Percentiles rank a stretch among this genome's conserved stretches.
phyloP scores from a whole-genome alignment of 2,888 invertebrate genomes.

The Xestia c-nigrum region DNA sequence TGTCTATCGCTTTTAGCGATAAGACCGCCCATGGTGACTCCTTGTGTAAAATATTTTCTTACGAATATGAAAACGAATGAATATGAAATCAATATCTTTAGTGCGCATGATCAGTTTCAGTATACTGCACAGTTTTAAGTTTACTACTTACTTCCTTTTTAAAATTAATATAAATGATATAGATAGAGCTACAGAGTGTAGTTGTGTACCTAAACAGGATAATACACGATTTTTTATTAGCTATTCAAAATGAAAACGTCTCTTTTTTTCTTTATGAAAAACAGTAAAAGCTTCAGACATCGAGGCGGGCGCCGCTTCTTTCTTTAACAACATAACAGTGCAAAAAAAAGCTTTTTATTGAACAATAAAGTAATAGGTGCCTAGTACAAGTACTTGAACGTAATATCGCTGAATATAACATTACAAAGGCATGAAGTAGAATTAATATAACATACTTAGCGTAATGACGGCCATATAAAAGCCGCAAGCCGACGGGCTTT shows the following conservation, averaged over 20 bases:
- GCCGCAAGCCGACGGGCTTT: conserved; percentile 37
- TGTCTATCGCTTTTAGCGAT: too few relatives aligned
- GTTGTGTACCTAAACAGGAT: too few relatives aligned
- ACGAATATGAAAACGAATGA: too few relatives aligned
- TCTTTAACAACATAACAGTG: neutral
- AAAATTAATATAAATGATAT: too few relatives aligned
- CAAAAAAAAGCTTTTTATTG: conserved; percentile 13
- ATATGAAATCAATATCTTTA: neutral
- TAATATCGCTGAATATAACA: conserved; percentile 33
- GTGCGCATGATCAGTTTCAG: neutral
- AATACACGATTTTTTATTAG: neutral
- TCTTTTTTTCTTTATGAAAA: neutral
- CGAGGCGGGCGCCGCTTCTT: neutral
- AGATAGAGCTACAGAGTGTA: too few relatives aligned
- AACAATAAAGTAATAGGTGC: conserved; percentile 15
- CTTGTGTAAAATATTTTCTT: too few relatives aligned
- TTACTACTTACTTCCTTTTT: too few relatives aligned
- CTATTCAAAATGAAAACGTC: neutral
- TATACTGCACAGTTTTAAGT: too few relatives aligned
- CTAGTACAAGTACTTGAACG: conserved; percentile 2
- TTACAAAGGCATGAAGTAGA: conserved; percentile 35
- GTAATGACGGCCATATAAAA: conserved; percentile 48
- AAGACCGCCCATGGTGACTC: too few relatives aligned
- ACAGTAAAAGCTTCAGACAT: conserved; percentile 9
- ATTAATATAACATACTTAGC: conserved; percentile 55